A percentile compares a stretch with the other conserved stretches of the same genome.
phyloP scores from a whole-genome alignment of 2,797 vertebrate species.

The Sphaeramia orbicularis region DNA sequence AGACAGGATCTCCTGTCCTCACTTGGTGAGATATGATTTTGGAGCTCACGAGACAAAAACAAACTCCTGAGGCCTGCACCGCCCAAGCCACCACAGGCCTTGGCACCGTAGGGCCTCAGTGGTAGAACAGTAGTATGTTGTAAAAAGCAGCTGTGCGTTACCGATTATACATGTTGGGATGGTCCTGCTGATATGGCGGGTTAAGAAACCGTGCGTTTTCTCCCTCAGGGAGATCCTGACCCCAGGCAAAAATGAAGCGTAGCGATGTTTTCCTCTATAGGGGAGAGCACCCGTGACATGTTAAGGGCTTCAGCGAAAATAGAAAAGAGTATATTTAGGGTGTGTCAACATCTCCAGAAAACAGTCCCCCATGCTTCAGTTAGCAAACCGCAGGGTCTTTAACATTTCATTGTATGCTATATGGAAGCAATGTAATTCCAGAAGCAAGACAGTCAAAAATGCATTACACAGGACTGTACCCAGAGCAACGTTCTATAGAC shows the following conservation, averaged over 20 bases:
- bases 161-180: conserved; percentile 76
- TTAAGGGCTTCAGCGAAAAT: conserved; percentile 74
- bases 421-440: conserved; percentile 48
- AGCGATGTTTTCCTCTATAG: conserved; percentile 75
- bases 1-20: conserved; percentile 59
- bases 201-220: conserved; percentile 54
- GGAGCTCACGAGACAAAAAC: conserved; percentile 67
- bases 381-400: conserved; percentile 76
- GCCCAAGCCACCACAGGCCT: conserved; percentile 71
- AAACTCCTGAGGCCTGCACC: conserved; percentile 71
- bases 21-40: conserved; percentile 78
- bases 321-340: conserved; percentile 77
- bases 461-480: not conserved
- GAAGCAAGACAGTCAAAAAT: conserved; percentile 37
- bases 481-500: not conserved
- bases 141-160: conserved; percentile 71
- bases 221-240: conserved; percentile 76
- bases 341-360: conserved; percentile 79
- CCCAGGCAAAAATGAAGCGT: conserved; percentile 69
- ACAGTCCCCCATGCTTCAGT: conserved; percentile 73
- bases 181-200: conserved; percentile 65
- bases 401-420: conserved; percentile 69
- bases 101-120: conserved; percentile 67
- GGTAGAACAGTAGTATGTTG: conserved; percentile 66
- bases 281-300: conserved; percentile 74